Evolutionary conservation across 23 tunicate species (phyloP).

Genomic region (Phallusia fumigata): DNA sequence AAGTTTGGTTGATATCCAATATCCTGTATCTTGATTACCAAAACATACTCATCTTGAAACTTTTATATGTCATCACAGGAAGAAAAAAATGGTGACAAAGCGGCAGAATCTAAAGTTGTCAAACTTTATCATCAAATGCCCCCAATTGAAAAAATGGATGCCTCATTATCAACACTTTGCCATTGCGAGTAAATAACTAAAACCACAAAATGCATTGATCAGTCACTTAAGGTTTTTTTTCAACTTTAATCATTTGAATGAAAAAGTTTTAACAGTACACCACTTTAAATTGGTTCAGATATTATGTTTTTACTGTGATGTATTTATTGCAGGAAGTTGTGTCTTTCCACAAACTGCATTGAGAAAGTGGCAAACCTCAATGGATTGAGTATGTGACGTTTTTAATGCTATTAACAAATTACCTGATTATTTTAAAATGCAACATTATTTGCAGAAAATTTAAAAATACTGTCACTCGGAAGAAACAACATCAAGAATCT

Average conservation of each 20-base stretch:
- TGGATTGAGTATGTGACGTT: conserved; percentile 74
- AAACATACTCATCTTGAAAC: too few relatives aligned
- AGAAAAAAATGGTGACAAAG: conserved; percentile 66
- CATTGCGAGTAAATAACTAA: conserved; percentile 72
- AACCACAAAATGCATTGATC: too few relatives aligned
- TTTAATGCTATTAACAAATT: neutral
- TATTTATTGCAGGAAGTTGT: conserved; percentile 53
- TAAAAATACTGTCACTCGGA: conserved; percentile 80
- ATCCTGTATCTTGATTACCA: too few relatives aligned
- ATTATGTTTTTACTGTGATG: neutral
- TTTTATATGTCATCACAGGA: too few relatives aligned
- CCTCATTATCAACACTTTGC: conserved; percentile 79
- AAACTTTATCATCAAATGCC: conserved; percentile 74
- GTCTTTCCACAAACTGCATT: conserved; percentile 84
- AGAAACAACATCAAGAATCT: conserved; percentile 95
- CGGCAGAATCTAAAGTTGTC: conserved; percentile 61
- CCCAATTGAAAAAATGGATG: conserved; percentile 99
- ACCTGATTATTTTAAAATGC: too few relatives aligned
- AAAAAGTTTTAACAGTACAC: too few relatives aligned
- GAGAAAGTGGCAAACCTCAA: conserved; percentile 96
- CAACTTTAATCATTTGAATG: too few relatives aligned
- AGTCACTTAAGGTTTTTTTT: too few relatives aligned
- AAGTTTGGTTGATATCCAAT: too few relatives aligned
- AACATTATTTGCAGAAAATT: conserved; percentile 44
- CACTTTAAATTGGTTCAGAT: too few relatives aligned